A percentile compares a stretch with the other conserved stretches of the same genome.
Evolutionary conservation across 2,113 vertebrate genomes (phyloP).

Genomic region (Cinclus mexicanus): DNA sequence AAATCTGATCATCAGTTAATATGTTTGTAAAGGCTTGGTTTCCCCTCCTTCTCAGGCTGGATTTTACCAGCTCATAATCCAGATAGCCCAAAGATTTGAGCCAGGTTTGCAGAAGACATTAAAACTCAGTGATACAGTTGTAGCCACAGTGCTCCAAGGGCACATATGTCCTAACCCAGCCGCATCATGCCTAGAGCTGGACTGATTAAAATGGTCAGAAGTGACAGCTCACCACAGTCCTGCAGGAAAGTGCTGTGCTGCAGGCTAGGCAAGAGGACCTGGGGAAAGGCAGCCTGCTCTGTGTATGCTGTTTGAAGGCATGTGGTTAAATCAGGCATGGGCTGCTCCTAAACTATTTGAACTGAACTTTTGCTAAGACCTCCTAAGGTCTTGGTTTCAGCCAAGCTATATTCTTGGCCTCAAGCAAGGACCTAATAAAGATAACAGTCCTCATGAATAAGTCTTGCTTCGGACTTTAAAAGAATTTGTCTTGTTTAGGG

Average conservation of each 20-base stretch:
- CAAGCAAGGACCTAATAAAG: not conserved
- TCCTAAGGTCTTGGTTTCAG: not conserved
- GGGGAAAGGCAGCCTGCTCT: not conserved
- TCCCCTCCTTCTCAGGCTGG: not conserved
- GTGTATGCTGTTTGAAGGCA: not conserved
- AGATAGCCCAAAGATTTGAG: not conserved
- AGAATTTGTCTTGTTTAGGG: not conserved
- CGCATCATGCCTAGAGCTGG: not conserved
- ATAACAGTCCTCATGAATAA: not conserved
- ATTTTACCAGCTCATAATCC: not conserved
- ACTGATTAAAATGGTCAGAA: not conserved
- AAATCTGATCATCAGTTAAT: not conserved
- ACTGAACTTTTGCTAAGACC: not conserved
- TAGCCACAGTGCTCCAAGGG: not conserved
- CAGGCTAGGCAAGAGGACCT: not conserved
- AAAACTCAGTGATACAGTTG: not conserved
- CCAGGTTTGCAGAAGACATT: not conserved
- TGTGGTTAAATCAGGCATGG: rapidly evolving
- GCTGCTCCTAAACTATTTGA: not conserved
- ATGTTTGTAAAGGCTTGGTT: not conserved
- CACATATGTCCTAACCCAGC: rapidly evolving
- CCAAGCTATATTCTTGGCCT: not conserved
- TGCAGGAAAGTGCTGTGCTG: not conserved
- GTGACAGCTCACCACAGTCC: not conserved
- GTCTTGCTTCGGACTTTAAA: not conserved